Evolutionary conservation across 2,113 vertebrate genomes (phyloP), one percentile per base, ranked within the genome.

Genomic region (Cygnus atratus): DNA sequence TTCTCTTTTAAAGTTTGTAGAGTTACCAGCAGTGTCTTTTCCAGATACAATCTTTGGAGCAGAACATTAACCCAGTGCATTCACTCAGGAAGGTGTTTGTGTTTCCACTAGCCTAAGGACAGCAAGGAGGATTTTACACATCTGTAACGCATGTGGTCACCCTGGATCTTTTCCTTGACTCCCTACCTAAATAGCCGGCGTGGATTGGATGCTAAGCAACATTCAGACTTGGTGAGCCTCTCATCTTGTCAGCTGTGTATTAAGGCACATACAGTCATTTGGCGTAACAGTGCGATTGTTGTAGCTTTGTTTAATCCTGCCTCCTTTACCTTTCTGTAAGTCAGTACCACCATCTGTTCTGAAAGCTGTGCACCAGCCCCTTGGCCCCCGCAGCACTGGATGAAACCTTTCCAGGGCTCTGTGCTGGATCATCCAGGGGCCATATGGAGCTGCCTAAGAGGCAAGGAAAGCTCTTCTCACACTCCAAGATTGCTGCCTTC

Each of bases 1-100:
- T 92, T 87, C n/a, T 78, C 46, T 84, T 87, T 85, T 61, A 48
- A 83, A 65, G 54, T n/a, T 29, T 29, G 55, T 54, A 58, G 44
- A 16, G 9, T 12, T 70, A 54, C 41, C 41, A 65, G 10, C 14
- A 70, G 54, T 48, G 19, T 3, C 7, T 68, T 58, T 58, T 37
- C 68, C 1, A 3, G 11, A 48, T 24, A 24, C 17, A 35, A 0
- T 41, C 50, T 31, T 58, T 24, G 33, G 39, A 74, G 44, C 0
- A 66, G 52, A 67, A n/a, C 4, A 33, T 92, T 31, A 74, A 58
- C 39, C 6, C 43, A 37, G 5, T 13, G 12, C 28, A 18, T 63
- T 63, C 61, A n/a, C 37, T 46, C 18, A 43, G 43, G 63, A 68
- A 81, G 50, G 52, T 67, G 31, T 67, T 68, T 57, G 50, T 13